Evolutionary conservation across 2,113 vertebrate species (phyloP), one percentile per base, ranked within the genome.

Genomic region (Larimichthys polyactis): DNA sequence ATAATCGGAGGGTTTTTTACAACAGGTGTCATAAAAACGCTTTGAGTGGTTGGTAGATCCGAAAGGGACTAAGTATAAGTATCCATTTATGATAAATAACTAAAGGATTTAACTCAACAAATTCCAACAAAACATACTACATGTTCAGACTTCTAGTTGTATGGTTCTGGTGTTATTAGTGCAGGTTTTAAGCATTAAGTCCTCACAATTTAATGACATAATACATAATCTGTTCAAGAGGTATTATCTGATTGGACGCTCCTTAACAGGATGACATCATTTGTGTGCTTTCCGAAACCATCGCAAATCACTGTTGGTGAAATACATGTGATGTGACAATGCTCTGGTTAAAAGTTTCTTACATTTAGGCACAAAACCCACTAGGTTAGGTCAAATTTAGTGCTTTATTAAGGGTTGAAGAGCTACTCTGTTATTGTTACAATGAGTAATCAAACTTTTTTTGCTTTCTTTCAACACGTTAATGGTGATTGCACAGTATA

Each of bases 101-200:
- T 3, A 36, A 36, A 58, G 32, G 32, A 36, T 8, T 51, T 49
- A 19, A 63, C 9, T 49, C 52, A 49, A 15, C 40, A 66, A 52
- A 40, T 40, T 4, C 62, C 58, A 11, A 12, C 36, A 40, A 40
- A 40, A 40, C 36, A 40, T 40, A 40, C 36, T 40, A 8, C 1
- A 40, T 40, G 7, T 40, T 40, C 7, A 40, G 9, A 9, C 36
- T 32, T 4, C 17, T 32, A 12, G 55, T 40, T 29, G 27, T 62
- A 74, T 3, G 32, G 11, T 57, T 63, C 58, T 17, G 2, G 11
- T 64, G 71, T 40, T 36, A 60, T 77, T 66, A 60, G 29, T 22
- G 11, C 32, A 10, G 46, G 16, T 44, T 72, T 72, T 32, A 66
- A 48, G 74, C 74, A 65, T 44, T 49, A 57, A 46, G 74, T 46